phyloP scores from a whole-genome alignment of 2,888 invertebrate species.

The Cephalotes varians region DNA sequence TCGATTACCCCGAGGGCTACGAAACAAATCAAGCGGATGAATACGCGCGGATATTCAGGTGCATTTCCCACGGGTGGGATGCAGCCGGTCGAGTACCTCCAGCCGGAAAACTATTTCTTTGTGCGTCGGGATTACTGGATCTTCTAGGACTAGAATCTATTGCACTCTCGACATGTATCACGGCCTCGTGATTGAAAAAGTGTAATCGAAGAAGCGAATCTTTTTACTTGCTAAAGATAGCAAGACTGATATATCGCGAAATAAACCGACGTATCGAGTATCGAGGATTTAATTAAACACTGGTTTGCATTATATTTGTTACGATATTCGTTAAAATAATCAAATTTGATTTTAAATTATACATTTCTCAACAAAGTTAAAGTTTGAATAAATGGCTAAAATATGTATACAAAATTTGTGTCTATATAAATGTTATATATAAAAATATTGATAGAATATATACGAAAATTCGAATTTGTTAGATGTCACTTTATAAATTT shows the following conservation, averaged over 20 bases:
- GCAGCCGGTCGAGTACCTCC: conserved; percentile 50
- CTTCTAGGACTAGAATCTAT: conserved; percentile 57
- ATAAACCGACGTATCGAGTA: neutral
- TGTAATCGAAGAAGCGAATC: conserved; percentile 34
- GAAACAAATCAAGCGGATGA: conserved; percentile 78
- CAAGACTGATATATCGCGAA: neutral
- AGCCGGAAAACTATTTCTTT: conserved; percentile 58
- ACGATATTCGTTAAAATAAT: neutral
- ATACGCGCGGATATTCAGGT: conserved; percentile 75
- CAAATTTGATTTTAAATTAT: neutral
- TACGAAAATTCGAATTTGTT: neutral
- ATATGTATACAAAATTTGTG: neutral
- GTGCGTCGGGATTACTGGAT: conserved; percentile 57
- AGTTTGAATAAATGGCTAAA: neutral
- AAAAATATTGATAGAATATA: neutral
- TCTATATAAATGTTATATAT: neutral
- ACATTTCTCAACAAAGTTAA: neutral
- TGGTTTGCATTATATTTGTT: neutral
- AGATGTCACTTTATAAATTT: neutral
- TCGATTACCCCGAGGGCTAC: conserved; percentile 77
- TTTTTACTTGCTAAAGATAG: neutral
- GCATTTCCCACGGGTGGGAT: conserved; percentile 77
- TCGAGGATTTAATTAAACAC: neutral
- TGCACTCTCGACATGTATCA: conserved; percentile 24
- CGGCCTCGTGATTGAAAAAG: conserved; percentile 47